Evolutionary conservation across 2,888 invertebrate genomes (phyloP), one percentile per base, ranked within the genome.

Genomic region (Schizaphis graminum): DNA sequence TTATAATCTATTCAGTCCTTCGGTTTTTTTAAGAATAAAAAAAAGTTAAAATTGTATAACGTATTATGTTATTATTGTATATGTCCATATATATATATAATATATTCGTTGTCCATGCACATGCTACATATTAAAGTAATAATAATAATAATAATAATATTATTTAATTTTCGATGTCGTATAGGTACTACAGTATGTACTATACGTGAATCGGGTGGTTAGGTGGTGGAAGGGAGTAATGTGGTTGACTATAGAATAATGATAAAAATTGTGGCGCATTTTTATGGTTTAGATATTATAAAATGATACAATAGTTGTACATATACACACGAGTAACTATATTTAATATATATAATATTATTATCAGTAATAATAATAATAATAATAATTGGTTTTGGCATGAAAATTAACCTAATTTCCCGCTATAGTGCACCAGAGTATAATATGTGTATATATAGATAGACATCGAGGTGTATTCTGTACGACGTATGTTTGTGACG

Each of bases 1-100:
- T 44, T 57, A 93, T 91, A 91, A 91, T 93, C 93, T 93, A 90
- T 91, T 93, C 93, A 90, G 91, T 84, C 93, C 84, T 93, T 93
- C 91, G 57, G 35, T 90, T 67, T 49, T 85, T 47, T 85, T 67
- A 53, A 53, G 41, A 92, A 88, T 88, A 88, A 67, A 56, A 91
- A 91, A 92, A 91, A 87, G 49, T 61, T 61, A 92, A 92, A 92
- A 92, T 92, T 92, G 67, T 88, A 92, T 88, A 92, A 92, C 88
- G 41, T 88, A 53, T 86, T 91, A 91, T 56, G 21, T 44, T 85
- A 84, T 53, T 77, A 77, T 77, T 77, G 77, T 77, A 77, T 77
- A 77, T 77, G 77, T 77, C 35, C 35, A 77, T 77, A 41, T 61
- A 47, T 91, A 84, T 56, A 86, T 57, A 86, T 85, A 57, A 47